These are phyloP conservation scores for Campoletis sonorensis DNA, from an alignment of 1,140 invertebrate genomes.

Conservation along the genomic window DNA sequence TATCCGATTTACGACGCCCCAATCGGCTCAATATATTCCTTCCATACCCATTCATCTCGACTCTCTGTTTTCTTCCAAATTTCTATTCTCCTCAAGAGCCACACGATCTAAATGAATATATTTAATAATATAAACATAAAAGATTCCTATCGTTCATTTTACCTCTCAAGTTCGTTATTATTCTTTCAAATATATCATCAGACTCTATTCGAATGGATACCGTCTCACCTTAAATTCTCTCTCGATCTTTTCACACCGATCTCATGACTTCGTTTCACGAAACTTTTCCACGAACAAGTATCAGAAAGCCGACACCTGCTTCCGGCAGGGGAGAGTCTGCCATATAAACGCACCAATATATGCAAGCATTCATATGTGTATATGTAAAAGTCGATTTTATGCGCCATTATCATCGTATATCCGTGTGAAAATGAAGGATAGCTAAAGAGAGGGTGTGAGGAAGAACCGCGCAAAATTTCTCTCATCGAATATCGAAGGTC, in stretches of 20 bases:
- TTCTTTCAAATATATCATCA: neutral
- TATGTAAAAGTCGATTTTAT: conserved; percentile 35
- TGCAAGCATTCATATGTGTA: neutral
- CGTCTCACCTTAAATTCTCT: conserved; percentile 18
- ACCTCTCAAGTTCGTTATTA: neutral
- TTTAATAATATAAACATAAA: neutral
- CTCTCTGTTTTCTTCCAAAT: neutral
- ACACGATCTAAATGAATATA: neutral
- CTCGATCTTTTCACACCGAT: conserved; percentile 19
- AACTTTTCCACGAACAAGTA: conserved; percentile 30
- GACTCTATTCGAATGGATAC: neutral
- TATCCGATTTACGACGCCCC: neutral
- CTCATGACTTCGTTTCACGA: conserved; percentile 14
- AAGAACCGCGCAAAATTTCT: conserved; percentile 26
- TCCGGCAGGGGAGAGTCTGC: neutral
- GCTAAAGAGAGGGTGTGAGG: conserved; percentile 26
- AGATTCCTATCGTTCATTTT: neutral
- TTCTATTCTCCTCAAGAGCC: neutral
- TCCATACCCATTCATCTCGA: neutral
- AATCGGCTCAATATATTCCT: neutral
- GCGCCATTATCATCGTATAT: conserved; percentile 40
- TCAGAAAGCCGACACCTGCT: conserved; percentile 36
- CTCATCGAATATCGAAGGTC: conserved; percentile 33
- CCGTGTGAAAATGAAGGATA: conserved; percentile 38
- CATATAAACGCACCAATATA: conserved; percentile 12